Conservation (phyloP, 1,140 invertebrate species). For the Trialeurodes vaporariorum region DNA sequence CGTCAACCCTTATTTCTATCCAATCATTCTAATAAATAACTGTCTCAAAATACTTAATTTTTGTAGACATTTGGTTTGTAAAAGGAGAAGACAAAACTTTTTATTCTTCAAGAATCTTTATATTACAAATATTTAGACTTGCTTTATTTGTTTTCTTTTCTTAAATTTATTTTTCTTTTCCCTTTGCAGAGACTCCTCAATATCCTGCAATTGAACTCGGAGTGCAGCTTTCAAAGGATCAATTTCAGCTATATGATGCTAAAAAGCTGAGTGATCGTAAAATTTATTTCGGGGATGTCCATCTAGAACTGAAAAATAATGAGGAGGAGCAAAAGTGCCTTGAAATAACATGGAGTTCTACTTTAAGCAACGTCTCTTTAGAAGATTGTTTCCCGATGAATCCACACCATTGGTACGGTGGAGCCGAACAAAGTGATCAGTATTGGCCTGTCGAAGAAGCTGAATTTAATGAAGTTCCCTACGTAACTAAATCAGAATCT, state of each 20-base stretch:
- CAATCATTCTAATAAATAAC: no score
- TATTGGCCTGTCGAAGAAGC: conserved; percentile 18
- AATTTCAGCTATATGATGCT: neutral
- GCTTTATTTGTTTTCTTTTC: no score
- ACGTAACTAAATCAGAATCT: conserved; percentile 8
- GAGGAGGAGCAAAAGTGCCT: neutral
- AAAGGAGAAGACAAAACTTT: no score
- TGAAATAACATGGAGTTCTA: neutral
- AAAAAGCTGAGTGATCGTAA: neutral
- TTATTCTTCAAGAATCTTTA: no score
- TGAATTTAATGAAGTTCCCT: neutral
- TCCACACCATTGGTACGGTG: conserved; percentile 17
- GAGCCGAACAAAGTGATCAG: conserved; percentile 11
- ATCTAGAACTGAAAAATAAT: neutral
- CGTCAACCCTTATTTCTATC: no score
- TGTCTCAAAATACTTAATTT: no score
- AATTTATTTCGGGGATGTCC: neutral
- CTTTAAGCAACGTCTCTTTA: conserved; percentile 19
- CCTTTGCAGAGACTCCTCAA: no score
- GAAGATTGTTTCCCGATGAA: neutral
- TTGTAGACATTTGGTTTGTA: no score
- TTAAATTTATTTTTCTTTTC: no score
- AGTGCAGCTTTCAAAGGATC: neutral
- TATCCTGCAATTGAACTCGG: neutral
- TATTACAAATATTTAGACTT: no score